These are phyloP conservation scores for Drosophila tsacasi DNA, from an alignment of 1,140 invertebrate genomes.

Conservation along the genomic window DNA sequence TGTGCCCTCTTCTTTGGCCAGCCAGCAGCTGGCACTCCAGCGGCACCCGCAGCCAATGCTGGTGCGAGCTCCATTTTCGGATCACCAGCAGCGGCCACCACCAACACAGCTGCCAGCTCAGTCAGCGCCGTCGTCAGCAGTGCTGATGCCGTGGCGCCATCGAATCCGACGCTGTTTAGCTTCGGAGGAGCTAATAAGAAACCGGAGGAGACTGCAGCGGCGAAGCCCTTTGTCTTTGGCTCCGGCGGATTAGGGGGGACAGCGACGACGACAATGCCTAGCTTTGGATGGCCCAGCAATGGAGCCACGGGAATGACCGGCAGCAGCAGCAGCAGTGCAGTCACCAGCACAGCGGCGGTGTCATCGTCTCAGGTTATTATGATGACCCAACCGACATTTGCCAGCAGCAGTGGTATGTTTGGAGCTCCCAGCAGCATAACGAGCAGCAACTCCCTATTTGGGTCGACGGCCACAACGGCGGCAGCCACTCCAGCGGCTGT, in stretches of 20 bases:
- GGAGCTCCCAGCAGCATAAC: background rate
- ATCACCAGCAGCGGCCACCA: background rate
- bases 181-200: conserved; percentile 4
- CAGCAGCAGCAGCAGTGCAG: background rate
- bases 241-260: conserved; percentile 2
- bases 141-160: background rate
- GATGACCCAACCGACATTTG: conserved; percentile 18
- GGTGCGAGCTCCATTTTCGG: conserved; percentile 36
- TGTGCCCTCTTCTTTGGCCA: conserved; percentile 44
- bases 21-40: background rate
- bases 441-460: conserved; percentile 47
- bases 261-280: conserved; percentile 8
- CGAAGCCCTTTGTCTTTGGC: conserved; percentile 16
- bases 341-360: conserved; percentile 4
- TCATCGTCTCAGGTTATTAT: conserved; percentile 5
- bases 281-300: conserved; percentile 31
- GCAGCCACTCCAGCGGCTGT: conserved; percentile 17
- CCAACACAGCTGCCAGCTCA: conserved; percentile 1
- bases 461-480: conserved; percentile 30
- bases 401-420: conserved; percentile 30
- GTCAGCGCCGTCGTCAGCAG: background rate
- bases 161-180: conserved; percentile 8
- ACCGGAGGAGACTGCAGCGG: conserved; percentile 8
- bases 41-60: background rate
- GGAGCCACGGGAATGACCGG: background rate